Base-by-base conservation (phyloP, 2,888 invertebrate genomes). In the Tigriopus californicus region DNA sequence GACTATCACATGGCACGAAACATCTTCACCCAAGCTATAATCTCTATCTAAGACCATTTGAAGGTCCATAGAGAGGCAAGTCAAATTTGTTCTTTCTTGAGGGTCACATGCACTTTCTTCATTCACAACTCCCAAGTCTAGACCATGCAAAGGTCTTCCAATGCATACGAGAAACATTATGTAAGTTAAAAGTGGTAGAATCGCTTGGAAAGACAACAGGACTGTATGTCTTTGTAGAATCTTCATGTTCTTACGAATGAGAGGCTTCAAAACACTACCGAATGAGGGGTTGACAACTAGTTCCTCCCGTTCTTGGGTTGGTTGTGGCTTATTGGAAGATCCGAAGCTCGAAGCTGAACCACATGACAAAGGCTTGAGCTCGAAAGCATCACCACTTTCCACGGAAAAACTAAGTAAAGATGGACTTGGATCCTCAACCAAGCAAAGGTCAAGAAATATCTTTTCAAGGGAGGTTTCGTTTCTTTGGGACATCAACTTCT, bases 161-260 rank as follows among this genome's bases (percentile, higher is more conserved):
- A 52, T 52, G 52, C 25, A 52, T 12, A 20, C 11, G 22, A 24
- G 22, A 33, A 52, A 52, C 15, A 52, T 52, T 10, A 52, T 13
- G 13, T 25, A 8, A 15, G 52, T 52, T 13, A 52, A 1, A 15
- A 52, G 52, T 24, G 52, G 52, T 8, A 52, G 22, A 22, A 52
- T 52, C 25, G 52, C 52, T 52, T 52, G 52, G 22, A 52, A 52
- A 11, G 22, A 20, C 47, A 47, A 20, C 20, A 47, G 22, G n/a
- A 47, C 20, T 20, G 22, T 52, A 20, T 52, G 52, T 13, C 52
- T 24, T 25, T 52, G 22, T 10, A 52, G n/a, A 15, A 52, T 40
- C 22, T 25, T 25, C 24, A 52, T 22, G 22, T 52, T 52, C 33
- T 52, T 52, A 13, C 13, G 33, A 33, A 33, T 33, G 33, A 33